Evolutionary conservation across 2,888 invertebrate genomes (phyloP).

Genomic region (Agonopterix arenella): DNA sequence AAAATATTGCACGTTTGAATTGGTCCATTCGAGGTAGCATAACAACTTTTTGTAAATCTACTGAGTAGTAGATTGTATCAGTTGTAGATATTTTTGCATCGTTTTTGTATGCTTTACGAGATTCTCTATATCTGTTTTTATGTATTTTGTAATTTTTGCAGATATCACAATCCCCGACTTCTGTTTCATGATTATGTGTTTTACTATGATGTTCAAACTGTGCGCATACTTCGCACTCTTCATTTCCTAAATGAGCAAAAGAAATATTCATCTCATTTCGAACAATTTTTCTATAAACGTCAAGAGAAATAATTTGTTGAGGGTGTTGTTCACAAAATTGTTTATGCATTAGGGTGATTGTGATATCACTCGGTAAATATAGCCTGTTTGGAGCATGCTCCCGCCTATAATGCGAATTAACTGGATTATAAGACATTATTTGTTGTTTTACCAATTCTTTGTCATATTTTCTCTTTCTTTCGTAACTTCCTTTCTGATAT

Average conservation of each 20-base stretch:
- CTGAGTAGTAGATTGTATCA: constrained; percentile 4
- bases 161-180: neutral
- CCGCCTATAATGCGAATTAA: constrained; percentile 6
- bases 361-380: constrained; percentile 8
- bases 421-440: constrained; percentile 2
- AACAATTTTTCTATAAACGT: constrained; percentile 5
- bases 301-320: neutral
- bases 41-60: constrained; percentile 17
- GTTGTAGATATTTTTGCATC: neutral
- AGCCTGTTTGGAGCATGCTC: constrained; percentile 6
- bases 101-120: constrained; percentile 1
- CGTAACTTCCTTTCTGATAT: constrained; percentile 3
- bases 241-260: constrained; percentile 9
- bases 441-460: constrained; percentile 3
- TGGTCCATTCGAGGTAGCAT: constrained; percentile 16
- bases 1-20: constrained; percentile 15
- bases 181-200: neutral
- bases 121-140: constrained; percentile 1
- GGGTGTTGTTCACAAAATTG: constrained; percentile 2
- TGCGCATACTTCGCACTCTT: constrained; percentile 10
- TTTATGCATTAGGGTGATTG: constrained; percentile 6
- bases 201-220: constrained; percentile 1
- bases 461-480: constrained; percentile 3
- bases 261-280: constrained; percentile 9
- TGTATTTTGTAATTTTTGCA: constrained; percentile 3